Evolutionary conservation across 2,113 vertebrate species (phyloP), one percentile per base, ranked within the genome.

Genomic region (Meleagris gallopavo): DNA sequence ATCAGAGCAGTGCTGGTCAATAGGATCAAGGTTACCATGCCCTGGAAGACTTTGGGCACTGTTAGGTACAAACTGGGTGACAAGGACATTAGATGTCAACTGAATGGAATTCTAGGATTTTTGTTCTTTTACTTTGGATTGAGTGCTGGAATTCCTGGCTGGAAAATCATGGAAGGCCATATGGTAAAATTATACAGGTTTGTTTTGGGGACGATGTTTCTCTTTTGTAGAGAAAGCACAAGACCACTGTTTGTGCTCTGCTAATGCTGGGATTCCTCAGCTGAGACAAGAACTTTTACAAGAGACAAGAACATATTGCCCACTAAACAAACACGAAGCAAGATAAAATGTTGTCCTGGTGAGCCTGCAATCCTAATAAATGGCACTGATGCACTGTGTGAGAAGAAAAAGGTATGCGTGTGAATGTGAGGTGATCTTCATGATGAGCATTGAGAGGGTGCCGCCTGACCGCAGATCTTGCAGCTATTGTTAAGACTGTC

Each of bases 1-100:
- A 98, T 98, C 96, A 97, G 96, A 93, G 93, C 84, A 43, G 80
- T 36, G 70, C 79, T 95, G 93, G 97, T 98, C 98, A 98, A 98
- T 98, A 98, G 95, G 45, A 95, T 70, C 93, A 94, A 97, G 93
- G 95, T 97, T 95, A 89, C 0, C 4, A 62, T 80, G 95, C 80
- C 94, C 93, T 95, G 96, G 80, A 77, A 93, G 79, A 14, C 80
- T 94, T 83, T 89, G 92, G 92, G 84, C 83, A 86, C 60, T 90
- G 70, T 71, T 82, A 89, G 54, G 76, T 91, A 71, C 40, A 4
- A 32, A 46, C 67, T 67, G 88, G 96, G 95, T 86, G 89, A 73
- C 93, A 89, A 45, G 91, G 94, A 84, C 90, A 94, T 78, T 60
- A 75, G 87, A 96, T 90, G 91, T 91, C 93, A 91, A 30, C 9